Percentiles rank a stretch among this genome's conserved stretches.
Conservation (phyloP, 1,140 invertebrate species). For the Cyclargus thomasi region DNA sequence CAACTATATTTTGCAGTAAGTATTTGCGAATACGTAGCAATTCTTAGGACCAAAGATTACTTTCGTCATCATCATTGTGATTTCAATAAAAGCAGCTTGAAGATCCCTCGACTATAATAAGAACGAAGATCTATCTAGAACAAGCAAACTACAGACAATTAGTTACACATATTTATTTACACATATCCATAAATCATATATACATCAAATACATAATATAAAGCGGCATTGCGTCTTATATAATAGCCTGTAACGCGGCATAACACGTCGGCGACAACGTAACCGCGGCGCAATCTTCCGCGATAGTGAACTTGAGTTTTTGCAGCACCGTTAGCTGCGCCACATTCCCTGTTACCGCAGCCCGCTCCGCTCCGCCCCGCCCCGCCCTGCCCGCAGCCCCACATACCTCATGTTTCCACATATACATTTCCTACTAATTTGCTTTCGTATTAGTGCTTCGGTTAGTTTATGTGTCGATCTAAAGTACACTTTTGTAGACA, state of each 20-base stretch:
- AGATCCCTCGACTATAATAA: no score
- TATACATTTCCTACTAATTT: not conserved
- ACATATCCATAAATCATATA: not conserved
- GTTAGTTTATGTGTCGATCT: no score
- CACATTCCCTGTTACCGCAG: constrained; percentile 59
- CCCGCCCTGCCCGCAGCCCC: not conserved
- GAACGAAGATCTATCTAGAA: no score
- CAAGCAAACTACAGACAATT: no score
- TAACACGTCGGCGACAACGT: constrained; percentile 59
- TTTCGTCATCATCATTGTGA: no score
- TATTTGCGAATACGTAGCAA: no score
- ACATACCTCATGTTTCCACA: not conserved
- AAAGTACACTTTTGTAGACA: no score
- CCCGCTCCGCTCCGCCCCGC: constrained; percentile 34
- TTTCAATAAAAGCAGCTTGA: no score
- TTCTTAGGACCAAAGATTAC: no score
- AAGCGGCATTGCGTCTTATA: constrained; percentile 37
- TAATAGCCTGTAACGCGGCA: constrained; percentile 55
- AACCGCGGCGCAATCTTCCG: constrained; percentile 69
- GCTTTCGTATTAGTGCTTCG: not conserved
- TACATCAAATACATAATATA: not conserved
- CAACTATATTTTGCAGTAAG: no score
- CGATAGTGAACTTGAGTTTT: constrained; percentile 73
- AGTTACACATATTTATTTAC: no score
- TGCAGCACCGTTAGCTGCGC: constrained; percentile 66